Evolutionary conservation across 2,888 invertebrate species (phyloP).

Genomic region (Perizoma affinitatum): DNA sequence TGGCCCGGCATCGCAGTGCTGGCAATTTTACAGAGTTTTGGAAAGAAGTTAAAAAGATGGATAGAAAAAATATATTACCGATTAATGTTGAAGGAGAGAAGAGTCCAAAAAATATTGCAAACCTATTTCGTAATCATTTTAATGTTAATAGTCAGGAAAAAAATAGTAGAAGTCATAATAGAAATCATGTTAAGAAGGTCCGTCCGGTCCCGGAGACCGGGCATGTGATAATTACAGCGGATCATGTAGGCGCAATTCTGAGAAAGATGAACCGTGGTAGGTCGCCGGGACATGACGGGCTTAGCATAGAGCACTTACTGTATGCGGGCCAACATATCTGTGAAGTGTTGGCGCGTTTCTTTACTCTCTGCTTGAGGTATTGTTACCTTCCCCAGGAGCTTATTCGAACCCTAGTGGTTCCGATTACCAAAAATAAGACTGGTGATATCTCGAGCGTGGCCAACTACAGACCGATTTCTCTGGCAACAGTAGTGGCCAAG

Average conservation of each 20-base stretch:
- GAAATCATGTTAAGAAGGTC: not conserved
- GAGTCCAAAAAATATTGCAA: constrained; percentile 16
- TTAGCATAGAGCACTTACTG: not conserved
- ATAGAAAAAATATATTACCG: constrained; percentile 7
- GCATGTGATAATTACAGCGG: not conserved
- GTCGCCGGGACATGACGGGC: constrained; percentile 1
- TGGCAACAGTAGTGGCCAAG: constrained; percentile 12
- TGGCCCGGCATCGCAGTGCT: constrained; percentile 13
- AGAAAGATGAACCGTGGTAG: not conserved
- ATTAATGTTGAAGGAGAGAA: constrained; percentile 15
- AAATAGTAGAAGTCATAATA: not conserved
- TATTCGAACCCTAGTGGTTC: constrained; percentile 9
- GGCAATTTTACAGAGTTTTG: constrained; percentile 25
- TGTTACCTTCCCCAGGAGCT: constrained; percentile 9
- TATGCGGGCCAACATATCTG: constrained; percentile 11
- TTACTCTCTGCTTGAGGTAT: constrained; percentile 11
- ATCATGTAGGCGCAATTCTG: not conserved
- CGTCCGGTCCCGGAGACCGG: constrained; percentile 2
- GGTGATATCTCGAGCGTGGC: constrained; percentile 2
- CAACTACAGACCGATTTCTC: constrained; percentile 11
- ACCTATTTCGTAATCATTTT: constrained; percentile 15
- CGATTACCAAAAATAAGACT: constrained; percentile 3
- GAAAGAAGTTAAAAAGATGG: constrained; percentile 19
- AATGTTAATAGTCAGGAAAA: constrained; percentile 1
- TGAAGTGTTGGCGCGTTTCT: constrained; percentile 7